phyloP scores from a whole-genome alignment of 2,113 vertebrate genomes.

The Chionodraco myersi region DNA sequence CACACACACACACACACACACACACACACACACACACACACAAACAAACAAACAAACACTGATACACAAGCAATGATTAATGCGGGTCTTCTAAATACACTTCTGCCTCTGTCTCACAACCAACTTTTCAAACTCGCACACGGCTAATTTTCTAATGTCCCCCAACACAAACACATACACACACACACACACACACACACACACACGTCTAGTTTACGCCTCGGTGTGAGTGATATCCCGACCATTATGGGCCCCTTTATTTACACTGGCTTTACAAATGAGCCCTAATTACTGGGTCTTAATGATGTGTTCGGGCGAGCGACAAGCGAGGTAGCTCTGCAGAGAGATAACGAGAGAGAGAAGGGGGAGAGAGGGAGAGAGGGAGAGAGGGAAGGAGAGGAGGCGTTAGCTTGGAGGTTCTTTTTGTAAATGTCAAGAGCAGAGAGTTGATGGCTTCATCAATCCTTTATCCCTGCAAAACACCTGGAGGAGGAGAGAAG shows the following conservation, averaged over 20 bases:
- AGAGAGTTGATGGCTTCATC: constrained; percentile 86
- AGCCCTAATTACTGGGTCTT: constrained; percentile 84
- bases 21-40: no score
- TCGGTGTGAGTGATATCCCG: constrained; percentile 74
- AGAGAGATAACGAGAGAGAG: constrained; percentile 81
- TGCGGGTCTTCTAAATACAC: constrained; percentile 39
- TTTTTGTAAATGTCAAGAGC: constrained; percentile 87
- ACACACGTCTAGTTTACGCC: constrained; percentile 40
- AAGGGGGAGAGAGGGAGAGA: not conserved
- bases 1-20: constrained; percentile 16
- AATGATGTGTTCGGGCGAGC: constrained; percentile 78
- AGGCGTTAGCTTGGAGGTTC: constrained; percentile 84
- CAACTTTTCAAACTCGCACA: constrained; percentile 53
- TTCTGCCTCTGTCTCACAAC: constrained; percentile 35
- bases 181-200: constrained; percentile 9
- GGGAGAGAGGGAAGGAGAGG: not conserved
- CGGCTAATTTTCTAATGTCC: constrained; percentile 57
- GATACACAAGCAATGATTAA: constrained; percentile 45
- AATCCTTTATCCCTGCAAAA: constrained; percentile 87
- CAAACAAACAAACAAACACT: not conserved
- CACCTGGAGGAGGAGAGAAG: constrained; percentile 84
- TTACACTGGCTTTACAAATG: constrained; percentile 85
- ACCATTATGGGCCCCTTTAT: constrained; percentile 78
- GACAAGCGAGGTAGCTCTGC: constrained; percentile 72
- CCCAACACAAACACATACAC: constrained; percentile 12